Conservation (phyloP, 2,888 invertebrate species). For the Neoitamus cyanurus region DNA sequence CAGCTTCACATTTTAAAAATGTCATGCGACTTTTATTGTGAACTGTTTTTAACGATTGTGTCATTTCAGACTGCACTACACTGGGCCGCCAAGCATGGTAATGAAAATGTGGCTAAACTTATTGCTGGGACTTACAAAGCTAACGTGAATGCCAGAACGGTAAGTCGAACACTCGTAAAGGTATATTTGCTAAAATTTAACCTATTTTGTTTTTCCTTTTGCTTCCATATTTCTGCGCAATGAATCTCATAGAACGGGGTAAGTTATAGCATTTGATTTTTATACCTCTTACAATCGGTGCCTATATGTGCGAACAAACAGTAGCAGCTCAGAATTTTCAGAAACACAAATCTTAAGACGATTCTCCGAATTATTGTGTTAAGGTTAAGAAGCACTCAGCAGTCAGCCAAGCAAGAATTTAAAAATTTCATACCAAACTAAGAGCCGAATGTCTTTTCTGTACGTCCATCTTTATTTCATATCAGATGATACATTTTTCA, state of each 20-base stretch:
- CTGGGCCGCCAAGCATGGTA: constrained; percentile 96
- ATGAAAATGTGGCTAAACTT: constrained; percentile 89
- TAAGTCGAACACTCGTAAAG: constrained; percentile 60
- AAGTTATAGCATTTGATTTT: constrained; percentile 31
- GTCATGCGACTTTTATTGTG: not conserved
- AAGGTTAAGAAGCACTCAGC: not conserved
- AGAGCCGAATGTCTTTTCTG: not conserved
- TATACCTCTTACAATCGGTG: not conserved
- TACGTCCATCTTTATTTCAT: not conserved
- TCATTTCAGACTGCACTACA: constrained; percentile 88
- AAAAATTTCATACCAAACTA: constrained; percentile 34
- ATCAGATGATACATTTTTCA: constrained; percentile 52
- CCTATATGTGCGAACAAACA: not conserved
- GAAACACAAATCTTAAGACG: not conserved
- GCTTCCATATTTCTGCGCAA: not conserved
- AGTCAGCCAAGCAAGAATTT: not conserved
- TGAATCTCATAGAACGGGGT: constrained; percentile 49
- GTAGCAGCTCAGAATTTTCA: not conserved
- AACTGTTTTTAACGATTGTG: not conserved
- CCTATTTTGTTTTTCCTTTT: not conserved
- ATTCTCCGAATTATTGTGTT: not conserved
- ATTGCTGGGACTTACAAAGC: constrained; percentile 88
- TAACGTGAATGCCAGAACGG: constrained; percentile 89
- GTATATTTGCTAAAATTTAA: not conserved
- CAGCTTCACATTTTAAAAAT: not conserved